A percentile compares a stretch with the other conserved stretches of the same genome.
These are phyloP conservation scores for Zaprionus davidi DNA, from an alignment of 1,140 invertebrate genomes.

Conservation along the genomic window DNA sequence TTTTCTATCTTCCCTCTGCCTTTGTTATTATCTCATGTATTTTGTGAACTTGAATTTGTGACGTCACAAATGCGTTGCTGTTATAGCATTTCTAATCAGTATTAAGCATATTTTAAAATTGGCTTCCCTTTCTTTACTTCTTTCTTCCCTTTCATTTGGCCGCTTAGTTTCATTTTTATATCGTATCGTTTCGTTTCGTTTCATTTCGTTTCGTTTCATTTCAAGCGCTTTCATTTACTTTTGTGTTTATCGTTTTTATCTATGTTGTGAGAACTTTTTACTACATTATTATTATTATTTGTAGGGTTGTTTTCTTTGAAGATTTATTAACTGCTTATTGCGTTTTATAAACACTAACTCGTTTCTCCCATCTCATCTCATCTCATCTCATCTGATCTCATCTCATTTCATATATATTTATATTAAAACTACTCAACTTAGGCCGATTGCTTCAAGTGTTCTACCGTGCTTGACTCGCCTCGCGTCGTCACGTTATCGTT, in stretches of 20 bases:
- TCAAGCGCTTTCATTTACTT: constrained; percentile 41
- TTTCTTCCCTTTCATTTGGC: constrained; percentile 59
- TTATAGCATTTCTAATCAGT: not conserved
- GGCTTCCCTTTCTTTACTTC: constrained; percentile 34
- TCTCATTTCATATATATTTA: constrained; percentile 3
- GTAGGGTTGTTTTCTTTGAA: constrained; percentile 36
- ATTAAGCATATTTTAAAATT: constrained; percentile 63
- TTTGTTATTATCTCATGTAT: constrained; percentile 17
- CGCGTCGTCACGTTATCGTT: not conserved
- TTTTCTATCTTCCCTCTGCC: constrained; percentile 5
- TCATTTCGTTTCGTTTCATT: constrained; percentile 34
- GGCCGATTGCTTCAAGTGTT: constrained; percentile 52
- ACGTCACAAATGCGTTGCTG: constrained; percentile 43
- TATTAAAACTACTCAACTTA: constrained; percentile 79
- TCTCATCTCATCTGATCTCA: constrained; percentile 3
- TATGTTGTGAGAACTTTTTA: constrained; percentile 64
- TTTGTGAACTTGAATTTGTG: constrained; percentile 46
- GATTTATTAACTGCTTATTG: constrained; percentile 73
- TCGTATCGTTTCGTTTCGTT: constrained; percentile 26
- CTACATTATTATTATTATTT: constrained; percentile 45
- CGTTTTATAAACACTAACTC: constrained; percentile 81
- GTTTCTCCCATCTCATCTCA: constrained; percentile 27
- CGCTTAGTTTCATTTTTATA: constrained; percentile 72
- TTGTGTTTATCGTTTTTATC: constrained; percentile 28
- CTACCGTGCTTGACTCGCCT: not conserved